A percentile compares a stretch with the other conserved stretches of the same genome.
Evolutionary conservation across 2,888 invertebrate genomes (phyloP).

Genomic region (Tachina fera): DNA sequence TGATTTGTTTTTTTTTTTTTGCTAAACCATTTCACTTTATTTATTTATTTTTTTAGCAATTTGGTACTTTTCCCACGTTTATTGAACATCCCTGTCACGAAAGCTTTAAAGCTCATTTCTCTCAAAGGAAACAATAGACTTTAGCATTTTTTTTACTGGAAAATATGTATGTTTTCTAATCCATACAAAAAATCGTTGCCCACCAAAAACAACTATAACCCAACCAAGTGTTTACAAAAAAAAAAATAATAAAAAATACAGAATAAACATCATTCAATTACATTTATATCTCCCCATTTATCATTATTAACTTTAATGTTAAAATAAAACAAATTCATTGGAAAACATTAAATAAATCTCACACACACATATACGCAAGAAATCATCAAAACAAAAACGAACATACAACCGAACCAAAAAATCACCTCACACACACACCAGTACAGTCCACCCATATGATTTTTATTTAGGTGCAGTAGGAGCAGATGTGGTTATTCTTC

Average conservation of each 20-base stretch:
- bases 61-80: too few species aligned
- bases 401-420: background rate
- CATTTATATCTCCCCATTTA: constrained; percentile 3
- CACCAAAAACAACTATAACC: background rate
- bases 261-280: background rate
- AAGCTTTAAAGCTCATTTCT: background rate
- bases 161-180: background rate
- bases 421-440: background rate
- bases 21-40: too few species aligned
- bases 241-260: background rate
- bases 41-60: background rate
- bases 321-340: background rate
- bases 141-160: background rate
- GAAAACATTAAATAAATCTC: constrained; percentile 8
- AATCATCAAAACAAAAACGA: constrained; percentile 43
- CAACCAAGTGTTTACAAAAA: background rate
- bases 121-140: background rate
- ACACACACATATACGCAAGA: background rate
- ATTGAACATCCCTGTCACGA: background rate
- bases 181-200: background rate
- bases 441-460: constrained; percentile 10
- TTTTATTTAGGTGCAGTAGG: constrained; percentile 40
- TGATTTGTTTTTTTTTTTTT: background rate
- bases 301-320: constrained; percentile 6
- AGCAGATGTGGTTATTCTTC: constrained; percentile 41